phyloP scores from a whole-genome alignment of 2,797 vertebrate species.

The Craterocephalus amniculus region DNA sequence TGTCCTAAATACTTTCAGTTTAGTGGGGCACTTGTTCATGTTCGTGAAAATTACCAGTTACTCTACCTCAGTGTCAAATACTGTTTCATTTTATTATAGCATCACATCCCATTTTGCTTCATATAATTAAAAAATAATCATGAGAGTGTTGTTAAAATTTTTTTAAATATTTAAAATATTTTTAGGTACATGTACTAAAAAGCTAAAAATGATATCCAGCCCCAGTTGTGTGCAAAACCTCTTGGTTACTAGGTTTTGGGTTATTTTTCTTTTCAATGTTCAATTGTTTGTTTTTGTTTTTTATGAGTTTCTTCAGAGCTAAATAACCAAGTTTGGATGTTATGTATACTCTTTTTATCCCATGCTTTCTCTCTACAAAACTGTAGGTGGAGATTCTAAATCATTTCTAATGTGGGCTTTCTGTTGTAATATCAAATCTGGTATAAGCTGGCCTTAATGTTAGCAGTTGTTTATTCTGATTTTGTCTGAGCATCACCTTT shows the following conservation, averaged over 20 bases:
- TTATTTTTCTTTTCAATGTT: background rate
- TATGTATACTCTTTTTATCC: background rate
- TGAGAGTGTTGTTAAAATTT: no score
- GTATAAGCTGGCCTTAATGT: background rate
- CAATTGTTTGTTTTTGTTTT: background rate
- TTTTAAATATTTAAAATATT: no score
- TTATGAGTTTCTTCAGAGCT: conserved; percentile 10
- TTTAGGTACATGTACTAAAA: conserved; percentile 11
- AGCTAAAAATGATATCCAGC: conserved; percentile 51
- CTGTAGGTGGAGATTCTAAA: background rate
- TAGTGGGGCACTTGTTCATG: background rate
- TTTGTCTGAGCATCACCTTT: conserved; percentile 6
- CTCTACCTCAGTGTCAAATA: conserved; percentile 47
- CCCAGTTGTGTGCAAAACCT: conserved; percentile 10
- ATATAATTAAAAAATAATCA: background rate
- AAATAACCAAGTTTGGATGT: background rate
- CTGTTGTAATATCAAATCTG: background rate
- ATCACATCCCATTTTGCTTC: background rate
- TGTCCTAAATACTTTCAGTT: background rate
- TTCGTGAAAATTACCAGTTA: background rate
- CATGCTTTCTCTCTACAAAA: conserved; percentile 3
- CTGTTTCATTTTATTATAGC: background rate
- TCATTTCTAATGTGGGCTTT: background rate
- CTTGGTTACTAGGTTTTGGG: background rate
- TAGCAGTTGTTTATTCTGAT: background rate